A percentile compares a stretch with the other conserved stretches of the same genome.
Evolutionary conservation across 1,140 invertebrate species (phyloP).

Genomic region (Sitodiplosis mosellana): DNA sequence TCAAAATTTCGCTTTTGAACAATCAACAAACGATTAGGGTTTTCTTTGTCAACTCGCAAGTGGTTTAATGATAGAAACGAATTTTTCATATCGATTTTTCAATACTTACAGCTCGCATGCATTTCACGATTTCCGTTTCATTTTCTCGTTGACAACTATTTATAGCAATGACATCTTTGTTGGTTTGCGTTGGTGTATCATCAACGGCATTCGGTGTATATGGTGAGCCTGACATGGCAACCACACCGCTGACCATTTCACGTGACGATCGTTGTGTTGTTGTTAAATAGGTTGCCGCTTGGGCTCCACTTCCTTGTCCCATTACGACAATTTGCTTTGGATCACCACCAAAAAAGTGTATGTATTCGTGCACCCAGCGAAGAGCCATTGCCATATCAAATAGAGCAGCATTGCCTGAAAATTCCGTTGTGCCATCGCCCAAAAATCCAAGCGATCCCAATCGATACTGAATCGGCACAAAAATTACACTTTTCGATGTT

Average conservation of each 20-base stretch:
- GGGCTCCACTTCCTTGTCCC: conserved; percentile 48
- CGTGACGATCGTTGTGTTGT: conserved; percentile 32
- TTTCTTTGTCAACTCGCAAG: conserved; percentile 2
- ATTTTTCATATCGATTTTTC: background rate
- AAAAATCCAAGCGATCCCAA: conserved; percentile 61
- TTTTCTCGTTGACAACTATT: conserved; percentile 31
- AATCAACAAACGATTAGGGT: conserved; percentile 21
- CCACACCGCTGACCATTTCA: conserved; percentile 34
- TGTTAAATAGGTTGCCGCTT: conserved; percentile 34
- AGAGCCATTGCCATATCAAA: conserved; percentile 48
- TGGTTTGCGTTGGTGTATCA: conserved; percentile 29
- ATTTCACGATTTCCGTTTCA: conserved; percentile 32
- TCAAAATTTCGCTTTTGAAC: conserved; percentile 21
- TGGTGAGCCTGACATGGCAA: conserved; percentile 47
- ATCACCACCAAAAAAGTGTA: conserved; percentile 48
- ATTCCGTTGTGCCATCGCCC: conserved; percentile 38
- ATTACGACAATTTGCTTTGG: conserved; percentile 39
- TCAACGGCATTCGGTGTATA: conserved; percentile 43
- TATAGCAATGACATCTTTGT: conserved; percentile 28
- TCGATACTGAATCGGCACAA: conserved; percentile 67
- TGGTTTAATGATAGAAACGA: background rate
- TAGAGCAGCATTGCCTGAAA: conserved; percentile 49
- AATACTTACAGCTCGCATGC: conserved; percentile 28
- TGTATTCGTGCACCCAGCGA: conserved; percentile 44
- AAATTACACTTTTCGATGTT: conserved; percentile 41